Conservation (phyloP, 2,888 invertebrate species). For the Helobdella robusta region DNA sequence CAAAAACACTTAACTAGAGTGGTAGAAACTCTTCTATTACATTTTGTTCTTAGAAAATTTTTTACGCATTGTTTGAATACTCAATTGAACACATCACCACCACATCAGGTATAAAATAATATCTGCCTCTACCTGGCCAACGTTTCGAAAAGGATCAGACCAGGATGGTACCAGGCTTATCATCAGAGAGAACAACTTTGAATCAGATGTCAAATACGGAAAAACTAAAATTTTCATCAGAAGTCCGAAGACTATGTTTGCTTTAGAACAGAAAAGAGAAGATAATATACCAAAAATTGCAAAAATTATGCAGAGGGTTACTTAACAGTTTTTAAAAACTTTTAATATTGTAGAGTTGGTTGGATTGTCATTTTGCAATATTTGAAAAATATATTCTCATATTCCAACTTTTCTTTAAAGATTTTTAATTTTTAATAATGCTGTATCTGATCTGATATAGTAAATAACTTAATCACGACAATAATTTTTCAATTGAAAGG, state of each 20-base stretch:
- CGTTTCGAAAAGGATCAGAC: conserved; percentile 68
- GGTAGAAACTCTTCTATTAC: too few relatives aligned
- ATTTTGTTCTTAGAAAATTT: too few relatives aligned
- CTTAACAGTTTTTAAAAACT: too few relatives aligned
- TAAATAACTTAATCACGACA: not conserved
- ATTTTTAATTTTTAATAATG: too few relatives aligned
- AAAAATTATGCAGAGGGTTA: conserved; percentile 79
- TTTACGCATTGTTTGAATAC: not conserved
- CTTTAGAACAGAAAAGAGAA: conserved; percentile 74
- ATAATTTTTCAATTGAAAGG: not conserved
- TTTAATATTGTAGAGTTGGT: not conserved
- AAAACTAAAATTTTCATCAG: conserved; percentile 90
- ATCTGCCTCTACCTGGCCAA: conserved; percentile 90
- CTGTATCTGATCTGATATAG: too few relatives aligned
- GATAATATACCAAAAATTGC: conserved; percentile 82
- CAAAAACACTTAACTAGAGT: too few relatives aligned
- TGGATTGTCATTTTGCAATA: not conserved
- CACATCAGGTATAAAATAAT: conserved; percentile 83
- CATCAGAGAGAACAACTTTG: conserved; percentile 66
- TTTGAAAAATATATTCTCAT: not conserved
- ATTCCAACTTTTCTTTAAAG: too few relatives aligned
- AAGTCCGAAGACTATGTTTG: conserved; percentile 79
- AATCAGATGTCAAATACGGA: conserved; percentile 81
- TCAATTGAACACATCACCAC: not conserved
- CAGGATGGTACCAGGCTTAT: conserved; percentile 65